A percentile compares a stretch with the other conserved stretches of the same genome.
These are phyloP conservation scores for Belonocnema kinseyi DNA, from an alignment of 1,140 invertebrate genomes.

Conservation along the genomic window DNA sequence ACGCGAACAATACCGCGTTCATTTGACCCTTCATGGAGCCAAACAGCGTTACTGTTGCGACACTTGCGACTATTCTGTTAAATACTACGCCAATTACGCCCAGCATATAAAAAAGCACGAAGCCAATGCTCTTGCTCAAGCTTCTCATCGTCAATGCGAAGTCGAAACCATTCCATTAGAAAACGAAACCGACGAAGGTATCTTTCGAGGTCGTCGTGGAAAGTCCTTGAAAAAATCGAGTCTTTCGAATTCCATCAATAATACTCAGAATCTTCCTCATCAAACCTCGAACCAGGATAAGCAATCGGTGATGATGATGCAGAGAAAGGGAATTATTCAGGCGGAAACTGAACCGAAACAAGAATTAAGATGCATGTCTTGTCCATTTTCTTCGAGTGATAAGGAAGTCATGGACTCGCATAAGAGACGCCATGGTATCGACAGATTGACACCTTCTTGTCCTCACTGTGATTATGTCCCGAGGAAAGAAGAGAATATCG, in stretches of 20 bases:
- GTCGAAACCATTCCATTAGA: constrained; percentile 70
- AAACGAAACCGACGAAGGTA: constrained; percentile 50
- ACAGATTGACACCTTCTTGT: constrained; percentile 80
- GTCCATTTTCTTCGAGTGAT: constrained; percentile 85
- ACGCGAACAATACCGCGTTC: constrained; percentile 88
- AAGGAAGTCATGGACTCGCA: constrained; percentile 86
- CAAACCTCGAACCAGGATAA: constrained; percentile 63
- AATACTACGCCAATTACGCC: constrained; percentile 88
- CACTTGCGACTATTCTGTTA: constrained; percentile 92
- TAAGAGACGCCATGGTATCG: constrained; percentile 82
- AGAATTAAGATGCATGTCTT: constrained; percentile 80
- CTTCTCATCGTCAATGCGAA: constrained; percentile 74
- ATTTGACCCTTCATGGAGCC: constrained; percentile 88
- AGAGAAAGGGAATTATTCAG: constrained; percentile 74
- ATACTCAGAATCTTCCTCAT: constrained; percentile 41
- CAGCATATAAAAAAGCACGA: constrained; percentile 88
- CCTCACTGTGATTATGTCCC: constrained; percentile 90
- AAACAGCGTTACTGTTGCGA: constrained; percentile 90
- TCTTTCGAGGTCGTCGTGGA: constrained; percentile 55
- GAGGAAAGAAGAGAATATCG: constrained; percentile 84
- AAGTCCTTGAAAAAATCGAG: constrained; percentile 72
- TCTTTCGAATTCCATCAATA: constrained; percentile 61
- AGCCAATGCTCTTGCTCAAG: constrained; percentile 81
- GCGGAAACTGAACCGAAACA: constrained; percentile 65
- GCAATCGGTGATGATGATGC: constrained; percentile 68